These are phyloP conservation scores for Crotalus tigris DNA, from an alignment of 2,113 vertebrate species.

Conservation along the genomic window DNA sequence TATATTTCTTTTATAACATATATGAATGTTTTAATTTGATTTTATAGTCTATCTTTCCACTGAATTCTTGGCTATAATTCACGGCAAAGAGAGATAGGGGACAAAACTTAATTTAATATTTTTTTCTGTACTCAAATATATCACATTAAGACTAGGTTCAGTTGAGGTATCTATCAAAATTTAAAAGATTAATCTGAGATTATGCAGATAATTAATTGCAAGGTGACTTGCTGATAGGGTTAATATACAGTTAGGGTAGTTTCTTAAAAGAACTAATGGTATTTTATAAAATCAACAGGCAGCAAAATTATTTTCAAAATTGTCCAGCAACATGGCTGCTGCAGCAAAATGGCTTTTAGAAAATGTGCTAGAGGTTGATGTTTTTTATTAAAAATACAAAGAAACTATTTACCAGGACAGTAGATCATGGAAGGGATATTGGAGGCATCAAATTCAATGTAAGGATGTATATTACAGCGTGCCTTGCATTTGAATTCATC, in stretches of 20 bases:
- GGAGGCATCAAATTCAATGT: background rate
- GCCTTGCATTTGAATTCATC: background rate
- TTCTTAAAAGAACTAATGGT: conserved; percentile 10
- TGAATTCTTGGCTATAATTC: background rate
- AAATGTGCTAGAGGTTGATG: background rate
- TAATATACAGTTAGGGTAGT: background rate
- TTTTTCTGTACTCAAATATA: background rate
- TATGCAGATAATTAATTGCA: conserved; percentile 1
- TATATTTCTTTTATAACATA: background rate
- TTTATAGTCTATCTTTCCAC: background rate
- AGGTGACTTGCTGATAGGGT: background rate
- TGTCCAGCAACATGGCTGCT: background rate
- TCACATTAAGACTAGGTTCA: background rate
- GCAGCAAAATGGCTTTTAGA: background rate
- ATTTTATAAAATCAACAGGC: conserved; percentile 1
- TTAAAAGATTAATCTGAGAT: conserved; percentile 24
- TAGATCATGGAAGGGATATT: background rate
- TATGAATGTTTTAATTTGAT: background rate
- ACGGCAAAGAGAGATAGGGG: background rate
- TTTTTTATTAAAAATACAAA: background rate
- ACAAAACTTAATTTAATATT: background rate
- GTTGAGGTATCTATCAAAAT: conserved; percentile 1
- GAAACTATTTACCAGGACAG: background rate
- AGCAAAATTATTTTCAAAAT: conserved; percentile 22
- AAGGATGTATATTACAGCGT: background rate